These are phyloP conservation scores for Eilema caniola DNA, from an alignment of 2,888 invertebrate species.

Conservation along the genomic window DNA sequence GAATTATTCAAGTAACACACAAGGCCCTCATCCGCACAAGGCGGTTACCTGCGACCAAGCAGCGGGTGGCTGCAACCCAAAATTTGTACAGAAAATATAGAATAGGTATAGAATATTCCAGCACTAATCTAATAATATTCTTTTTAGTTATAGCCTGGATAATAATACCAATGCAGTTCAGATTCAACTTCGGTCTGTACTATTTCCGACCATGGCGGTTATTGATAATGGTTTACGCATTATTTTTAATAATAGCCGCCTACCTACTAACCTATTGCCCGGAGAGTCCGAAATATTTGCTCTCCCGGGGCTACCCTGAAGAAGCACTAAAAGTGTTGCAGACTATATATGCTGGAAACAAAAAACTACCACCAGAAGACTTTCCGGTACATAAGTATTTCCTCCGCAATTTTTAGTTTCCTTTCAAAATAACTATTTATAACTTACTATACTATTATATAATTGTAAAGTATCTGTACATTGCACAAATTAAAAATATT, in stretches of 20 bases:
- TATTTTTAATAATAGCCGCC: constrained; percentile 3
- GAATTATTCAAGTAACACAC: too few species aligned
- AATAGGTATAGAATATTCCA: too few species aligned
- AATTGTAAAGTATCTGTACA: too few species aligned
- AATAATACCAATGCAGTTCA: constrained; percentile 82
- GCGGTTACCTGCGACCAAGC: too few species aligned
- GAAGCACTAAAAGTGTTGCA: constrained; percentile 85
- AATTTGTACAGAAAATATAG: too few species aligned
- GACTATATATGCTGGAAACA: constrained; percentile 32
- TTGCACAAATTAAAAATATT: too few species aligned
- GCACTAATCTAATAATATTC: not conserved
- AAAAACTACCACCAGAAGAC: not conserved
- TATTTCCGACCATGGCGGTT: constrained; percentile 88
- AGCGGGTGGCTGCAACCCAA: too few species aligned
- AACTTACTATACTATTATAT: too few species aligned
- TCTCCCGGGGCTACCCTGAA: constrained; percentile 83
- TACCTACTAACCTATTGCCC: not conserved
- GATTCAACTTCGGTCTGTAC: constrained; percentile 65
- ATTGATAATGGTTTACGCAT: constrained; percentile 7
- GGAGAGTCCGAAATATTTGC: constrained; percentile 49
- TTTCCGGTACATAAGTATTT: constrained; percentile 16
- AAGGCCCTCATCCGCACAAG: too few species aligned
- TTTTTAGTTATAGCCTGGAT: constrained; percentile 63
- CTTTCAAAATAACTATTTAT: too few species aligned
- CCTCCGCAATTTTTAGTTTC: too few species aligned